A percentile compares a stretch with the other conserved stretches of the same genome.
These are phyloP conservation scores for Cosmopolites sordidus DNA, from an alignment of 2,888 invertebrate species.

Conservation along the genomic window DNA sequence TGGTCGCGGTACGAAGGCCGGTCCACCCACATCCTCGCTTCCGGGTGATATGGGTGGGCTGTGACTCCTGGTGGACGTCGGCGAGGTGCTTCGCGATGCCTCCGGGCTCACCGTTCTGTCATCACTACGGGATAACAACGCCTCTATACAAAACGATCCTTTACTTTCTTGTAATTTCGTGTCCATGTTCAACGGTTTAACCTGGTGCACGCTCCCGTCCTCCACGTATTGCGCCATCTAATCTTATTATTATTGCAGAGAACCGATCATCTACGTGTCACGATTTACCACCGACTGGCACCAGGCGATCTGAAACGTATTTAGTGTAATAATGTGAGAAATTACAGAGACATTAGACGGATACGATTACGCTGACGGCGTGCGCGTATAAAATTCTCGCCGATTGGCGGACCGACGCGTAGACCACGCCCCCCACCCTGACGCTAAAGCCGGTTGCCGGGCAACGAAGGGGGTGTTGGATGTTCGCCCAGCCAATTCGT, in stretches of 20 bases:
- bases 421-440: conserved; percentile 40
- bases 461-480: conserved; percentile 29
- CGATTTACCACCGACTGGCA: conserved; percentile 19
- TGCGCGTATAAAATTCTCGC: conserved; percentile 38
- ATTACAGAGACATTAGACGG: conserved; percentile 51
- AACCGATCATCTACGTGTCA: too few relatives aligned
- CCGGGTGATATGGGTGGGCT: conserved; percentile 85
- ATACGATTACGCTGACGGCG: conserved; percentile 46
- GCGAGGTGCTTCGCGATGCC: conserved; percentile 46
- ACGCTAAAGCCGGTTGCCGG: conserved; percentile 34
- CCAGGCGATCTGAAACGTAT: conserved; percentile 51
- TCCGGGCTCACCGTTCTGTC: conserved; percentile 31
- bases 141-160: conserved; percentile 86
- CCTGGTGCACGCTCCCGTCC: conserved; percentile 34
- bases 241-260: too few relatives aligned
- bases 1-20: conserved; percentile 57
- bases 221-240: conserved; percentile 41
- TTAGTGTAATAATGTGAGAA: conserved; percentile 50
- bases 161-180: conserved; percentile 47
- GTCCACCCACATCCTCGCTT: conserved; percentile 64
- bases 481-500: conserved; percentile 22
- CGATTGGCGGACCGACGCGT: conserved; percentile 41
- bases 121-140: conserved; percentile 61
- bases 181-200: conserved; percentile 39
- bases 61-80: conserved; percentile 58